A percentile compares a stretch with the other conserved stretches of the same genome.
phyloP scores from a whole-genome alignment of 2,113 vertebrate genomes.

The Xenopus tropicalis region UCB_Xtro_10.0 CM004450.2:94489001-94489500 shows the following conservation, averaged over 20 bases:
- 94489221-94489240: too few relatives aligned
- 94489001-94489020: too few relatives aligned
- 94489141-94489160: too few relatives aligned
- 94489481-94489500: not conserved
- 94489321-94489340: not conserved
- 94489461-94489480: conserved; percentile 6
- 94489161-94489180: too few relatives aligned
- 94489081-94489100: too few relatives aligned
- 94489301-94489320: not conserved
- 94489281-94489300: not conserved
- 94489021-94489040: too few relatives aligned
- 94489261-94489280: not conserved
- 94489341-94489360: not conserved
- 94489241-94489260: not conserved
- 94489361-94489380: not conserved
- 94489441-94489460: not conserved
- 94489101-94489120: too few relatives aligned
- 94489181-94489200: too few relatives aligned
- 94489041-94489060: too few relatives aligned
- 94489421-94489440: accelerated
- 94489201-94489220: too few relatives aligned
- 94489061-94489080: too few relatives aligned
- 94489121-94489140: too few relatives aligned
- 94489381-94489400: accelerated
- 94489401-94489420: accelerated